A percentile compares a stretch with the other conserved stretches of the same genome.
These are phyloP conservation scores for Perognathus longimembris DNA, from an alignment of 2,113 vertebrate species.

Conservation along the genomic window DNA sequence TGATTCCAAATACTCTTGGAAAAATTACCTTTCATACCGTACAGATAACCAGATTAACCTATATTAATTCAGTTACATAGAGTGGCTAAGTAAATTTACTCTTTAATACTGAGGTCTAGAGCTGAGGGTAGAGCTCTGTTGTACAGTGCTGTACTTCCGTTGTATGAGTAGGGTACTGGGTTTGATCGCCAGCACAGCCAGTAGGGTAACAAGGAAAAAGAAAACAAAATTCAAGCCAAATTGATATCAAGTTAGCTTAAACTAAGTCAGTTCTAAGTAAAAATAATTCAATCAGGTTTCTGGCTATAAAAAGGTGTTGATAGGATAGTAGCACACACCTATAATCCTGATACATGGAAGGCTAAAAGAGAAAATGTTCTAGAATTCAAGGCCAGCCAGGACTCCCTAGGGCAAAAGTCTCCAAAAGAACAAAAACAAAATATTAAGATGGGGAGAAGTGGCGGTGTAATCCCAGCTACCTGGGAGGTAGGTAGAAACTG, in stretches of 20 bases:
- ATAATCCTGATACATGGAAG: too few species aligned
- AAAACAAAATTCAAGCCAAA: not conserved
- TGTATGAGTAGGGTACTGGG: not conserved
- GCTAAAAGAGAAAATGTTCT: too few species aligned
- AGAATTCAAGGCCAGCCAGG: too few species aligned
- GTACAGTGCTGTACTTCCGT: not conserved
- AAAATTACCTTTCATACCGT: not conserved
- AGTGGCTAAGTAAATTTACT: conserved; percentile 17
- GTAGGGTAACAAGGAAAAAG: not conserved
- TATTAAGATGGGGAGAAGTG: too few species aligned
- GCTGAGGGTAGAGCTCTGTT: too few species aligned
- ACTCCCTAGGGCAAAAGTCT: too few species aligned
- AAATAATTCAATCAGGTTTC: conserved; percentile 51
- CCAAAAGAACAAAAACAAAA: too few species aligned
- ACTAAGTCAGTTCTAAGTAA: not conserved
- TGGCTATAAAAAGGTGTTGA: too few species aligned
- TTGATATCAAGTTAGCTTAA: conserved; percentile 19
- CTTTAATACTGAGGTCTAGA: not conserved
- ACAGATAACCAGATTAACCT: conserved; percentile 1
- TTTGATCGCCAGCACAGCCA: not conserved
- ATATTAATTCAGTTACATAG: conserved; percentile 12
- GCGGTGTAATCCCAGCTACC: too few species aligned
- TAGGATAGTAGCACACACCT: too few species aligned
- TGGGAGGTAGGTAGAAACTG: too few species aligned
- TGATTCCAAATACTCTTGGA: conserved; percentile 43